Evolutionary conservation across 2,888 invertebrate species (phyloP), one percentile per base, ranked within the genome.

Genomic region (Pseudococcus viburni): DNA sequence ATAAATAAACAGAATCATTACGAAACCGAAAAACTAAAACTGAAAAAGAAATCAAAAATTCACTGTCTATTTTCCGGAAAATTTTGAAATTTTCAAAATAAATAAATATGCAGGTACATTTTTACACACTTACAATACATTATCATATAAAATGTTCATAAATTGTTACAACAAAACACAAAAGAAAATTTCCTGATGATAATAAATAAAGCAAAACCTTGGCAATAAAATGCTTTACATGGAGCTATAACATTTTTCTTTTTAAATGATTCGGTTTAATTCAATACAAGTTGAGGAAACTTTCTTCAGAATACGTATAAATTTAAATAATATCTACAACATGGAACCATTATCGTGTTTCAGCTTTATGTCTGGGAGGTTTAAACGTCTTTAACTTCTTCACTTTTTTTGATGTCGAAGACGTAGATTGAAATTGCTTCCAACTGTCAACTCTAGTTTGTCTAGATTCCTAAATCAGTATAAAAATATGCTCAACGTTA

Each of bases 361-460:
- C 98, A 0, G 97, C 97, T 92, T 98, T 98, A 89, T 97, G 96
- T 92, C 97, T 97, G 0, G 98, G 98, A 0, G 98, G 98, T 91
- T 96, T 96, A 93, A 98, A 97, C 46, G 90, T 94, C 92, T 95
- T 96, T 90, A 96, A 94, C 91, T 96, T 96, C 92, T 96, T 96
- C 89, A 93, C 94, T 91, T 96, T 95, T 91, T 96, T 96, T 88
- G 94, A 93, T 88, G 80, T 19, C 19, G 93, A 93, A 68, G 92
- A 92, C 83, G 93, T 94, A 0, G 96, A 95, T 92, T 97, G 96
- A 91, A 98, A 98, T 46, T 94, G 95, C 91, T 97, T 96, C 98
- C 98, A 98, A 91, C 97, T 97, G 90, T 96, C 96, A 0, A 98
- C 97, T 89, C 98, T 93, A 90, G 95, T 97, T 93, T 98, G 97